These are phyloP conservation scores for Hydrolagus affinis DNA, from an alignment of 2,113 vertebrate species.

Conservation along the genomic window DNA sequence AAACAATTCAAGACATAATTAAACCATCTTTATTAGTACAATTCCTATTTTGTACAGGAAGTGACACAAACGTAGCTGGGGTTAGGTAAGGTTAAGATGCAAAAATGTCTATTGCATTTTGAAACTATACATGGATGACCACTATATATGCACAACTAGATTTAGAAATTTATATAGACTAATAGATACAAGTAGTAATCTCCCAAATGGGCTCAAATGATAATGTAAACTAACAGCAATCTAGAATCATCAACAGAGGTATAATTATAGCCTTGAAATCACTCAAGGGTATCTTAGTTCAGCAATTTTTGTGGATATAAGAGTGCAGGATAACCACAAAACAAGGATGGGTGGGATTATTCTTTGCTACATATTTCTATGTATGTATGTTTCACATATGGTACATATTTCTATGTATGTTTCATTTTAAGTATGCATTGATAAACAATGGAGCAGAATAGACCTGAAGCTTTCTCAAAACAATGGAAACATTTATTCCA, in stretches of 20 bases:
- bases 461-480: no score
- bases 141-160: constrained; percentile 44
- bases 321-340: no score
- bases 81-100: constrained; percentile 69
- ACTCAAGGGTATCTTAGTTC: no score
- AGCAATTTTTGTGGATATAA: no score
- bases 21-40: no score
- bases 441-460: no score
- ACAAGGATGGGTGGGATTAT: no score
- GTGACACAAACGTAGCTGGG: constrained; percentile 66
- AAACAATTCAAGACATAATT: constrained; percentile 3
- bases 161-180: constrained; percentile 34
- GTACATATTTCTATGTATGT: no score
- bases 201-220: neutral
- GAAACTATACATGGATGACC: constrained; percentile 64
- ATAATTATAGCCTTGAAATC: neutral
- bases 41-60: constrained; percentile 52
- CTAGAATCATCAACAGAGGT: neutral
- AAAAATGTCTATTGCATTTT: constrained; percentile 71
- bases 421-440: no score
- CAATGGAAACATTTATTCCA: no score
- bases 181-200: constrained; percentile 22
- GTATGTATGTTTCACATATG: no score
- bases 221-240: neutral
- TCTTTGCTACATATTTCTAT: no score